phyloP scores from a whole-genome alignment of 2,113 vertebrate species.

The Ardeotis arabs region DNA sequence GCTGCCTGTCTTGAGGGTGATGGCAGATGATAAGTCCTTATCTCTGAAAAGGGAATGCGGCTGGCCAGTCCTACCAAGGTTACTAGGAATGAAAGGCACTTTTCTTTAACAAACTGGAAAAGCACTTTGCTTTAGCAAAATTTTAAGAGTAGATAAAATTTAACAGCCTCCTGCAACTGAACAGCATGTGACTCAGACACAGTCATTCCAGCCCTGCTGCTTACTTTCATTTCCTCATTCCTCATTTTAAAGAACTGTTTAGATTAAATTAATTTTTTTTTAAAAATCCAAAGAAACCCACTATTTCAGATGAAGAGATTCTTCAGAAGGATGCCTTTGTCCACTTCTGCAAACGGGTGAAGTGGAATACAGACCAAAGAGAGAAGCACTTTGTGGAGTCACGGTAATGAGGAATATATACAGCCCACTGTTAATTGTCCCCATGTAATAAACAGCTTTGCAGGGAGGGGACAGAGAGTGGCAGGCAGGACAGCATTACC shows the following conservation, averaged over 20 bases:
- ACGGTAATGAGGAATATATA: neutral
- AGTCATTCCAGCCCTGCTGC: neutral
- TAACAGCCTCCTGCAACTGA: neutral
- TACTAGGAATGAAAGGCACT: neutral
- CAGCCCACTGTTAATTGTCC: rapidly evolving
- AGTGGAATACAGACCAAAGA: neutral
- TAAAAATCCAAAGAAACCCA: too few species aligned
- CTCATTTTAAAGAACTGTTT: neutral
- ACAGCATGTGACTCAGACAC: neutral
- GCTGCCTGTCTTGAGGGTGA: neutral
- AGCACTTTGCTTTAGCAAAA: neutral
- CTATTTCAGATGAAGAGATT: neutral
- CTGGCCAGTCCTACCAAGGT: neutral
- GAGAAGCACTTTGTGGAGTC: neutral
- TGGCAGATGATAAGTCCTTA: neutral
- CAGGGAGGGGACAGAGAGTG: neutral
- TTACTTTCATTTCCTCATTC: constrained; percentile 25
- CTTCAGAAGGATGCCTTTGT: neutral
- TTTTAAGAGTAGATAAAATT: neutral
- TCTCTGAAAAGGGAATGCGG: neutral
- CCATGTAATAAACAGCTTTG: neutral
- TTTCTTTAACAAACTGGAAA: neutral
- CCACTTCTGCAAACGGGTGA: neutral
- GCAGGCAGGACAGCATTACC: neutral
- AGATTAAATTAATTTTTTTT: neutral